Evolutionary conservation across 2,797 vertebrate species (phyloP).

Genomic region (Crenuchus spilurus): DNA sequence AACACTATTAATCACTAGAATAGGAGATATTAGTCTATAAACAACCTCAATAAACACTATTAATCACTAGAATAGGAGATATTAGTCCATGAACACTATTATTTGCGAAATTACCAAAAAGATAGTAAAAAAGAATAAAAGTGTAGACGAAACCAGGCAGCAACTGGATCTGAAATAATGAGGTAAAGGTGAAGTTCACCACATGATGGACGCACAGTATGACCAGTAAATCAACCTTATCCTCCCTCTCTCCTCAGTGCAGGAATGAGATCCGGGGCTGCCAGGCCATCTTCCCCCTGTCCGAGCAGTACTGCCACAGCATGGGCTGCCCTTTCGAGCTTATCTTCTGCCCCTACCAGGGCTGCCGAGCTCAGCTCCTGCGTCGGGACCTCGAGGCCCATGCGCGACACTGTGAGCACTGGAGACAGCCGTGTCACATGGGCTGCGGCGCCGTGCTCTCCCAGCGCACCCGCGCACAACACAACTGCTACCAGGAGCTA

Average conservation of each 20-base stretch:
- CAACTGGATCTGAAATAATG: background rate
- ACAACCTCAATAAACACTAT: too few species aligned
- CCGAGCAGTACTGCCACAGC: conserved; percentile 64
- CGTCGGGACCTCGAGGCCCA: conserved; percentile 65
- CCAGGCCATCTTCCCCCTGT: conserved; percentile 67
- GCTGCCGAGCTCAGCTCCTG: conserved; percentile 60
- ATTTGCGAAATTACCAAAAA: too few species aligned
- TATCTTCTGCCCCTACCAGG: conserved; percentile 67
- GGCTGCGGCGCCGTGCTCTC: conserved; percentile 67
- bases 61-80: too few species aligned
- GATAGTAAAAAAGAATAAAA: too few species aligned
- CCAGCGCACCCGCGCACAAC: conserved; percentile 37
- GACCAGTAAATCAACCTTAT: background rate
- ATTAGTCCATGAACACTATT: too few species aligned
- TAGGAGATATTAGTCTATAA: too few species aligned
- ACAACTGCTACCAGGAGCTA: conserved; percentile 72
- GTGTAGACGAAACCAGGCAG: too few species aligned
- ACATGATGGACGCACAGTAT: too few species aligned
- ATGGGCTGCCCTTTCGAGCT: conserved; percentile 65
- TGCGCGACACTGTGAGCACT: conserved; percentile 58
- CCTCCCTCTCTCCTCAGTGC: conserved; percentile 59
- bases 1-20: too few species aligned
- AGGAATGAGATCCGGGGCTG: conserved; percentile 71
- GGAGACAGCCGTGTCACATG: conserved; percentile 62
- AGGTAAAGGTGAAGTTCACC: background rate